phyloP scores from a whole-genome alignment of 2,113 vertebrate genomes.

The Amia ocellicauda region DNA sequence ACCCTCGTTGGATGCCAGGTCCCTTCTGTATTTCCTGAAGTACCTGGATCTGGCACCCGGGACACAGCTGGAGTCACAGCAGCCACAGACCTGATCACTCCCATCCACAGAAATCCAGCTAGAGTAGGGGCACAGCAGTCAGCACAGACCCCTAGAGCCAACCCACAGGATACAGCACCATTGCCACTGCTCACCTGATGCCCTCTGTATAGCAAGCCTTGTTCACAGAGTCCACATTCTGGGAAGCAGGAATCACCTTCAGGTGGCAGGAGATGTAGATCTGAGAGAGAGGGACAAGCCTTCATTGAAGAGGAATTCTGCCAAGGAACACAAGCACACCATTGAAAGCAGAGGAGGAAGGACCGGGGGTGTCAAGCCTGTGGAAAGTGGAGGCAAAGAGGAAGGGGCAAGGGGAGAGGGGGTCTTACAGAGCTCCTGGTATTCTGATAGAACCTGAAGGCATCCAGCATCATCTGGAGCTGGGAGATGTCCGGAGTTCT shows the following conservation, averaged over 20 bases:
- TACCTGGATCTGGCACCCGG: too few relatives aligned
- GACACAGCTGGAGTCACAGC: slow-evolving; percentile 40
- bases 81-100: slow-evolving; percentile 49
- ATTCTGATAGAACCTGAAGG: slow-evolving; percentile 49
- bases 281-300: slow-evolving; percentile 24
- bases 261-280: slow-evolving; percentile 58
- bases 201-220: slow-evolving; percentile 61
- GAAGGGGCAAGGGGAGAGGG: too few relatives aligned
- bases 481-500: slow-evolving; percentile 43
- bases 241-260: slow-evolving; percentile 36
- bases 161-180: slow-evolving; percentile 32
- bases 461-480: slow-evolving; percentile 48
- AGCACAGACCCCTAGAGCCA: slow-evolving; percentile 38
- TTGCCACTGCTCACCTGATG: too few relatives aligned
- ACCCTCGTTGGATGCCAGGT: too few relatives aligned
- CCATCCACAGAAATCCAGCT: slow-evolving; percentile 58
- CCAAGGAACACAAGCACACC: fast-evolving
- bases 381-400: too few relatives aligned
- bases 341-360: slow-evolving; percentile 19
- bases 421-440: slow-evolving; percentile 30
- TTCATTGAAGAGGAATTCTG: too few relatives aligned
- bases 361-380: too few relatives aligned
- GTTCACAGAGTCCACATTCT: slow-evolving; percentile 25
- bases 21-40: too few relatives aligned
- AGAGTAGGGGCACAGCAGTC: background rate